Base-by-base conservation (phyloP, 2,797 vertebrate genomes). In the Microhierax caerulescens region DNA sequence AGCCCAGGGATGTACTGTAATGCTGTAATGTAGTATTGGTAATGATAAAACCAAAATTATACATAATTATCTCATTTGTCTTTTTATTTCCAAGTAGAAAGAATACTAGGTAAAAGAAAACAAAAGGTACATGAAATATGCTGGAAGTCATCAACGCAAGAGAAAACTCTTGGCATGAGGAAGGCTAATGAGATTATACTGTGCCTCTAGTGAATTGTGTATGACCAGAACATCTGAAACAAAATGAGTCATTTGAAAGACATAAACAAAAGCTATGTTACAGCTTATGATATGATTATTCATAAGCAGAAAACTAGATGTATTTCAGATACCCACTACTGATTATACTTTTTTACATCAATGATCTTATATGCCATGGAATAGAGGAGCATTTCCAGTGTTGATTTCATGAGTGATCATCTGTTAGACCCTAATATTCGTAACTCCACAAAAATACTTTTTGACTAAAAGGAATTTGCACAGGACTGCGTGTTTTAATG, bases 31-130 rank as follows among this genome's bases (percentile, higher is more conserved):
- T 67, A 95, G 87, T 85, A 75, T 1, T 2, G 60, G 70, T 83
- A 88, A 89, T 54, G 73, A 73, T 80, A 83, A 96, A 93, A 81
- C 4, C 12, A 94, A 93, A 96, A 93, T 54, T 77, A 59, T 61
- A 39, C 41, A n/a, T 63, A 56, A 90, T 95, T 87, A 73, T 73
- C 77, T 87, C 50, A 87, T 97, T 91, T 80, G 20, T 51, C 47
- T 80, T 93, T 97, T 96, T 92, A 94, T 96, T 96, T 96, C 87
- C 80, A 89, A 92, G 60, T 90, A 87, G 43, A 54, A 86, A 67
- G 13, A 59, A 78, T 28, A 23, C 11, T 39, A 77, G 28, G 87
- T 75, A 59, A 85, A 85, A 85, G 25, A 54, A 24, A 69, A 74
- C 22, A 30, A 94, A 95, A 93, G 39, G 67, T 64, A 32, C 0